Conservation (phyloP, 2,888 invertebrate genomes). For the Plutella xylostella region DNA sequence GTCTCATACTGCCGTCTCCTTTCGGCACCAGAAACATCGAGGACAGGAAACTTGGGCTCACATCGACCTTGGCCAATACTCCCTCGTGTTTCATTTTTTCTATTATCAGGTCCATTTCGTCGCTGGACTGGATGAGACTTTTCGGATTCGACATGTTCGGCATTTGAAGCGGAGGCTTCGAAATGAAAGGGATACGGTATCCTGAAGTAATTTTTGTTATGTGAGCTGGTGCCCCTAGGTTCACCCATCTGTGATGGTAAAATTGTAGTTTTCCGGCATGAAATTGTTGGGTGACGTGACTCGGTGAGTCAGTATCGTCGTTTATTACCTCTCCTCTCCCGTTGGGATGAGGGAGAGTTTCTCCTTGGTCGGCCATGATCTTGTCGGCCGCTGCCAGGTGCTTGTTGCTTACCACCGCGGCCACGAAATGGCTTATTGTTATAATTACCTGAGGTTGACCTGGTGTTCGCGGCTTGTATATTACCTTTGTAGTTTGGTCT, state of each 20-base stretch:
- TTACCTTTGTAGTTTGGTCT: too few relatives aligned
- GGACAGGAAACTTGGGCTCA: conserved; percentile 21
- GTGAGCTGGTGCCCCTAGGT: conserved; percentile 10
- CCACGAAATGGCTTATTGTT: background rate
- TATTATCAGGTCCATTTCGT: conserved; percentile 14
- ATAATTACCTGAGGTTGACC: background rate
- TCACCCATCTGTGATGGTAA: conserved; percentile 10
- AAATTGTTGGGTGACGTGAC: conserved; percentile 2
- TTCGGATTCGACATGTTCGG: background rate
- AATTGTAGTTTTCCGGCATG: background rate
- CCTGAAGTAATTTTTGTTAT: conserved; percentile 15
- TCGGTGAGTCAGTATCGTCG: conserved; percentile 9
- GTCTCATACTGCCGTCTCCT: conserved; percentile 16
- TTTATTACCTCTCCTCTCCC: conserved; percentile 7
- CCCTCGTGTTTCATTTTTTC: too few relatives aligned
- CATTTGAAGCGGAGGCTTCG: conserved; percentile 14
- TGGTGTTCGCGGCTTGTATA: too few relatives aligned
- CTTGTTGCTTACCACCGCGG: background rate
- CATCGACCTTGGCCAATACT: too few relatives aligned
- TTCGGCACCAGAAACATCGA: conserved; percentile 22
- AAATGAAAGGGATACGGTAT: conserved; percentile 18
- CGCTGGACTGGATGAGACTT: conserved; percentile 7
- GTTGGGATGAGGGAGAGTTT: conserved; percentile 8
- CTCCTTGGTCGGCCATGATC: background rate
- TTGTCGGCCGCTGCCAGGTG: background rate